Evolutionary conservation across 2,797 vertebrate species (phyloP).

Genomic region (Pseudochromis fuscus): DNA sequence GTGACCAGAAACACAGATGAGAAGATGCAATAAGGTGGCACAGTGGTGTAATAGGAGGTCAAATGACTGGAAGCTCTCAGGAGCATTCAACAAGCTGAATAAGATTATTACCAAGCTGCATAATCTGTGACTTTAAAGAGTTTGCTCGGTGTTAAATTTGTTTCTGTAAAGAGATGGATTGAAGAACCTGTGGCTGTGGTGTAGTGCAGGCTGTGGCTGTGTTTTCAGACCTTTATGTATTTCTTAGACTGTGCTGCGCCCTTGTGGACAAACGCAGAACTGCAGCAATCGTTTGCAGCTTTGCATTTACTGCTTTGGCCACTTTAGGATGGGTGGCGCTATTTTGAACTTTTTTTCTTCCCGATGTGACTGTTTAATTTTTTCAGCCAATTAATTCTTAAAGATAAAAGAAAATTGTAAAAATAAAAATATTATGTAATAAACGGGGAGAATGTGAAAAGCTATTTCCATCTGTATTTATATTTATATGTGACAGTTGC

Average conservation of each 20-base stretch:
- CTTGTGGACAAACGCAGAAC: slow-evolving; percentile 51
- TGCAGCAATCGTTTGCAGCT: background rate
- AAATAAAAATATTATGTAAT: no score
- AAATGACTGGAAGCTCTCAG: slow-evolving; percentile 29
- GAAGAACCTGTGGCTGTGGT: background rate
- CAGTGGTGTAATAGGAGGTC: slow-evolving; percentile 34
- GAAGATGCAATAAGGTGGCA: background rate
- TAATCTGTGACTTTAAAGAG: background rate
- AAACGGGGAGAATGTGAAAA: no score
- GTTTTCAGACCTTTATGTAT: background rate
- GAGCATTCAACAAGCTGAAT: background rate
- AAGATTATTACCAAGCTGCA: background rate
- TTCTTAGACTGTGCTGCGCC: slow-evolving; percentile 55
- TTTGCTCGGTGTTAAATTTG: background rate
- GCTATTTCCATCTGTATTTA: no score
- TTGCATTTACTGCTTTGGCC: slow-evolving; percentile 40
- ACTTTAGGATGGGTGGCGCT: slow-evolving; percentile 24
- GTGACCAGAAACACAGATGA: slow-evolving; percentile 33
- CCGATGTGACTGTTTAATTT: no score
- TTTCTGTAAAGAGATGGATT: no score
- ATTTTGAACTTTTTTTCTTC: background rate
- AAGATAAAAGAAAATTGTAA: no score
- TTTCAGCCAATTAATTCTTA: no score
- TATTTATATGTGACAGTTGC: background rate
- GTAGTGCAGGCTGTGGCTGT: background rate